phyloP scores from a whole-genome alignment of 2,888 invertebrate species.

The Saturnia pavonia region DNA sequence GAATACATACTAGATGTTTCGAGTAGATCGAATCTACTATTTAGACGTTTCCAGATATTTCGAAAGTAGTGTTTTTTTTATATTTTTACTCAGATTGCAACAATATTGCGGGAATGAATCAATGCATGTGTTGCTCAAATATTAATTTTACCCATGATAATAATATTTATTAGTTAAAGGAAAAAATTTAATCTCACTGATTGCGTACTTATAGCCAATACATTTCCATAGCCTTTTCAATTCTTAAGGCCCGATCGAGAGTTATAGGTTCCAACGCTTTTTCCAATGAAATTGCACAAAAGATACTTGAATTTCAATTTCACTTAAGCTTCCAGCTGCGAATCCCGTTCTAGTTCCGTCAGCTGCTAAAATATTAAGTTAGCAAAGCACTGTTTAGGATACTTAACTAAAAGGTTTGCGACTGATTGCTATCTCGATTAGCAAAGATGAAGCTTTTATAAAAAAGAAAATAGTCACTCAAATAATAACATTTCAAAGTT shows the following conservation, averaged over 20 bases:
- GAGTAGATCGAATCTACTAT: no score
- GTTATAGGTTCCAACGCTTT: conserved; percentile 38
- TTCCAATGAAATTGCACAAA: conserved; percentile 41
- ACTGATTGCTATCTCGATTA: conserved; percentile 20
- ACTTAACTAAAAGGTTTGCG: conserved; percentile 17
- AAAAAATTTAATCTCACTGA: conserved; percentile 35
- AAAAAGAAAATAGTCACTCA: background rate
- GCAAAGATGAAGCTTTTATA: background rate
- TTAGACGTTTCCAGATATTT: no score
- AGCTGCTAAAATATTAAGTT: conserved; percentile 21
- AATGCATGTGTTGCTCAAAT: background rate
- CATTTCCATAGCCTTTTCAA: conserved; percentile 33
- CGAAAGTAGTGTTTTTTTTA: no score
- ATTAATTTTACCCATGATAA: background rate
- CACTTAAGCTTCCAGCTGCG: conserved; percentile 37
- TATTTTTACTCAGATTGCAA: no score
- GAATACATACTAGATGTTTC: no score
- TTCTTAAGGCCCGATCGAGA: conserved; percentile 31
- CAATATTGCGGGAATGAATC: no score
- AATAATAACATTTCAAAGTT: background rate
- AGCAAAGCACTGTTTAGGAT: conserved; percentile 15
- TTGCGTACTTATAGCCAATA: conserved; percentile 29
- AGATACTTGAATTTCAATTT: conserved; percentile 50
- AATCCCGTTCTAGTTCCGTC: conserved; percentile 37
- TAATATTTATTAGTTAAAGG: conserved; percentile 10